Conservation (phyloP, 1,140 invertebrate species). For the Zaprionus tsacasi region DNA sequence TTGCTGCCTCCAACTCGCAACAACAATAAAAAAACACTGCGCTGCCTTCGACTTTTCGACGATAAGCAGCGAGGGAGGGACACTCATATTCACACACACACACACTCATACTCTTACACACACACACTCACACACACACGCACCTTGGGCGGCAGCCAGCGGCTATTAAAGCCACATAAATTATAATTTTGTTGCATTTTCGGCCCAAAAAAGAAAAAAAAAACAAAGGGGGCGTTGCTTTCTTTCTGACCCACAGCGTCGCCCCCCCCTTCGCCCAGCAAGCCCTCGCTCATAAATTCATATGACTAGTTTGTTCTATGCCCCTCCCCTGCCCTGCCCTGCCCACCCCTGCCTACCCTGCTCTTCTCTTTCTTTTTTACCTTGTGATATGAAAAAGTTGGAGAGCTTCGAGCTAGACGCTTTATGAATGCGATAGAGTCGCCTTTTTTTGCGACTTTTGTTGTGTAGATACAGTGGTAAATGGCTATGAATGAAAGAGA, state of each 20-base stretch:
- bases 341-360: not conserved
- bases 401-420: constrained; percentile 29
- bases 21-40: constrained; percentile 45
- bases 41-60: constrained; percentile 31
- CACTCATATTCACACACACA: constrained; percentile 15
- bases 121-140: constrained; percentile 1
- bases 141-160: constrained; percentile 50
- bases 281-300: constrained; percentile 70
- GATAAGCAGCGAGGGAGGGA: constrained; percentile 53
- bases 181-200: constrained; percentile 79
- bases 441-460: not conserved
- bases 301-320: constrained; percentile 73
- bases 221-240: not conserved
- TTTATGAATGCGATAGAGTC: not conserved
- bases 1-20: constrained; percentile 1
- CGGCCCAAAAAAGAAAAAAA: not conserved
- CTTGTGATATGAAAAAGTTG: constrained; percentile 58
- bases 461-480: constrained; percentile 19
- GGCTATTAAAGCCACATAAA: constrained; percentile 83
- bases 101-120: constrained; percentile 2
- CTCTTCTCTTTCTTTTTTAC: constrained; percentile 28
- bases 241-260: not conserved
- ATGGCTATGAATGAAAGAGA: not conserved
- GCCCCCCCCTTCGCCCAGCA: constrained; percentile 3
- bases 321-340: not conserved